A percentile compares a stretch with the other conserved stretches of the same genome.
Conservation (phyloP, 2,888 invertebrate genomes). For the Entomobrya proxima region DNA sequence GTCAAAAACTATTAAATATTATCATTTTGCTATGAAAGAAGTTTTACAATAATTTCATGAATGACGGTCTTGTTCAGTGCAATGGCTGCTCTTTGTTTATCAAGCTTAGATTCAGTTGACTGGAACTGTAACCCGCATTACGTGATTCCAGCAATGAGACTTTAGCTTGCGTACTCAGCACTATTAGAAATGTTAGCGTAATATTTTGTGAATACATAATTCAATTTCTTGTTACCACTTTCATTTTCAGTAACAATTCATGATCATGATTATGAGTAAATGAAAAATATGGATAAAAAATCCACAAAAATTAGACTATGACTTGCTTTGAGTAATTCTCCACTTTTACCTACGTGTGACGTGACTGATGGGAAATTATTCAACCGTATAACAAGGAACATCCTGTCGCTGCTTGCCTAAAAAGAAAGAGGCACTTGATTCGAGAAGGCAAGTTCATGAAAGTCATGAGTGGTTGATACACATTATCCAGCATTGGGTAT, state of each 20-base stretch:
- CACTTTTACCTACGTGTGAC: background rate
- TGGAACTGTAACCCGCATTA: background rate
- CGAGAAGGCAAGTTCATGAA: constrained; percentile 3
- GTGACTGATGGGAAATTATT: constrained; percentile 34
- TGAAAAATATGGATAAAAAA: background rate
- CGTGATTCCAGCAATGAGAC: too few relatives aligned
- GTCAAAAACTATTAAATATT: background rate
- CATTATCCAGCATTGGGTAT: too few relatives aligned
- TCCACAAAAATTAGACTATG: background rate
- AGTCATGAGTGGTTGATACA: background rate
- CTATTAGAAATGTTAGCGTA: background rate
- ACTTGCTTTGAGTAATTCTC: background rate
- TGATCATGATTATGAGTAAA: background rate
- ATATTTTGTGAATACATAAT: background rate
- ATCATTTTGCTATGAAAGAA: too few relatives aligned
- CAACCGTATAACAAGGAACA: constrained; percentile 44
- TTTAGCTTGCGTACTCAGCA: background rate
- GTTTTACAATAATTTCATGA: too few relatives aligned
- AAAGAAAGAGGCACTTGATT: background rate
- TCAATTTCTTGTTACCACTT: background rate
- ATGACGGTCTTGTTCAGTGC: too few relatives aligned
- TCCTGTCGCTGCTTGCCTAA: background rate
- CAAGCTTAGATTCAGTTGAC: background rate
- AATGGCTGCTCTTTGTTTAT: too few relatives aligned
- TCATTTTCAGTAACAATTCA: background rate